These are phyloP conservation scores for Nemotelus pantherinus DNA, from an alignment of 2,888 invertebrate species.

Conservation along the genomic window DNA sequence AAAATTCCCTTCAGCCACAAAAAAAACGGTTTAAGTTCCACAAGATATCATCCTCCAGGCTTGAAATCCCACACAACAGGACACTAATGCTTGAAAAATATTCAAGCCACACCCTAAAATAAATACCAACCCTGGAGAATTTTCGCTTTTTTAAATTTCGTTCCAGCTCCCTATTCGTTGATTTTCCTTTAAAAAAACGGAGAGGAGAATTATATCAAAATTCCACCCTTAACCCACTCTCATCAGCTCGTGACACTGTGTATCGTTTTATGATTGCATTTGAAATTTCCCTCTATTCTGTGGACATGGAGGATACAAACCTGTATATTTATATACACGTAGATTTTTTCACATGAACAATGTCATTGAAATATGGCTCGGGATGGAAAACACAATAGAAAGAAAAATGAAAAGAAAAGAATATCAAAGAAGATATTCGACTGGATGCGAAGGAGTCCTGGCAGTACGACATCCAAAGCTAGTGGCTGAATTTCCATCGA, in stretches of 20 bases:
- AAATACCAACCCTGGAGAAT: constrained; percentile 10
- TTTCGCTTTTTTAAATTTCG: constrained; percentile 19
- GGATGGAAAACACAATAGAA: neutral
- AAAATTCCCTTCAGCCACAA: neutral
- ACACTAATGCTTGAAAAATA: neutral
- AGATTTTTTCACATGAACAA: neutral
- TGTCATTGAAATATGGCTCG: neutral
- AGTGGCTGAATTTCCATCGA: neutral
- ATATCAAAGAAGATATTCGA: neutral
- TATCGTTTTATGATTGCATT: constrained; percentile 31
- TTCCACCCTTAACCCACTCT: constrained; percentile 36
- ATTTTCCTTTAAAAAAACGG: constrained; percentile 28
- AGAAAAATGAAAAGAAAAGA: neutral
- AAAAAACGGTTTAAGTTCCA: constrained; percentile 22
- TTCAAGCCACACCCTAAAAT: constrained; percentile 33
- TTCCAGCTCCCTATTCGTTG: constrained; percentile 22
- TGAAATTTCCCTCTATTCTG: constrained; percentile 28
- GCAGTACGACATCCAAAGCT: neutral
- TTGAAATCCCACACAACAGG: constrained; percentile 4
- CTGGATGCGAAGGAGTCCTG: neutral
- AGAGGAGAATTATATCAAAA: neutral
- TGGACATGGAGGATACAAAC: neutral
- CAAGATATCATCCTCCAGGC: constrained; percentile 20
- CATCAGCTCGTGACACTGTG: neutral
- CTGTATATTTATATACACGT: neutral